phyloP scores from a whole-genome alignment of 2,797 vertebrate genomes.

The Anisognathus igniventris region DNA sequence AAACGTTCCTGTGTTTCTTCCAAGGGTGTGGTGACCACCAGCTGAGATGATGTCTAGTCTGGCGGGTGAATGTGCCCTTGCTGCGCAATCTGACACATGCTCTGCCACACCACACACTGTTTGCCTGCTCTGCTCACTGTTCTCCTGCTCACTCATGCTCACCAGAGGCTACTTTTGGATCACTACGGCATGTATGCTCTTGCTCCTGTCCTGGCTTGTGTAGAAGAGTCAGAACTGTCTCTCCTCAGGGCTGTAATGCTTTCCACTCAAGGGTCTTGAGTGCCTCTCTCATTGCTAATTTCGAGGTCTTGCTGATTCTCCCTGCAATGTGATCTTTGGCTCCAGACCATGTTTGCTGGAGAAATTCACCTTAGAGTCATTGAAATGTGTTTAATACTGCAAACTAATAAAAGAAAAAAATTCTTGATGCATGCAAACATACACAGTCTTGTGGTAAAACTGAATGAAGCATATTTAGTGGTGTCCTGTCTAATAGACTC shows the following conservation, averaged over 20 bases:
- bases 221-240: neutral
- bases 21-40: neutral
- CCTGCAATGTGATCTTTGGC: neutral
- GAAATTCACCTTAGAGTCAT: neutral
- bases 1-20: neutral
- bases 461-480: neutral
- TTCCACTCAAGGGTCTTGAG: neutral
- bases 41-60: neutral
- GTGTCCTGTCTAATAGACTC: neutral
- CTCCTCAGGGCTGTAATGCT: neutral
- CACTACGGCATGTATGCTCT: neutral
- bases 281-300: neutral
- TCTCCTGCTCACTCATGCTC: neutral
- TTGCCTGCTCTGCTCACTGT: accelerated
- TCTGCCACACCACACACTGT: too few relatives aligned
- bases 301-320: neutral
- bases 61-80: accelerated
- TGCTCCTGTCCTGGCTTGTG: neutral
- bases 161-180: too few relatives aligned
- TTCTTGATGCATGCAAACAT: accelerated
- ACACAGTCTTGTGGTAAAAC: accelerated
- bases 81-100: neutral
- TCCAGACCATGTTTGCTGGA: neutral
- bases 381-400: neutral
- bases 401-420: neutral